These are phyloP conservation scores for Albula glossodonta DNA, from an alignment of 2,113 vertebrate genomes.

Conservation along the genomic window DNA sequence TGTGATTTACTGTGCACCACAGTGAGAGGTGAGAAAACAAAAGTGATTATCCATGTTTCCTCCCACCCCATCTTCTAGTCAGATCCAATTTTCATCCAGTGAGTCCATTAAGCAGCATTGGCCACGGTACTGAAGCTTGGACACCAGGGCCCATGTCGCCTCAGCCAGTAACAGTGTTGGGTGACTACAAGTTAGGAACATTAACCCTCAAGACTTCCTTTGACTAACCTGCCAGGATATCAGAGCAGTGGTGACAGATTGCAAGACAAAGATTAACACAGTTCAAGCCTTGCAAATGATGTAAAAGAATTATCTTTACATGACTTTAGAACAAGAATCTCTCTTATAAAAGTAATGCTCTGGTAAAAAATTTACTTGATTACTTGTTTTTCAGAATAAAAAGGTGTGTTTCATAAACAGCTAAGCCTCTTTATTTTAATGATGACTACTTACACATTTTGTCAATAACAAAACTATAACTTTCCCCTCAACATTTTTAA, in stretches of 20 bases:
- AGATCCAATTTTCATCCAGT: slow-evolving; percentile 48
- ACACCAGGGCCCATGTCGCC: slow-evolving; percentile 33
- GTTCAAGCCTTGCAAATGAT: background rate
- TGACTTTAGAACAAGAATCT: too few relatives aligned
- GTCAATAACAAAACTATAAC: too few relatives aligned
- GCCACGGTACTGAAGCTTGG: slow-evolving; percentile 17
- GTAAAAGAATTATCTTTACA: too few relatives aligned
- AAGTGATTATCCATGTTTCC: slow-evolving; percentile 52
- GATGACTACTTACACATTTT: too few relatives aligned
- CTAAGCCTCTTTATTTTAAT: too few relatives aligned
- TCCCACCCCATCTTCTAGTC: slow-evolving; percentile 38
- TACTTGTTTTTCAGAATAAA: too few relatives aligned
- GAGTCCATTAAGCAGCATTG: slow-evolving; percentile 45
- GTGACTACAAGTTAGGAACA: slow-evolving; percentile 28
- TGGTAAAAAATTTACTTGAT: too few relatives aligned
- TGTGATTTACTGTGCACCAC: slow-evolving; percentile 39
- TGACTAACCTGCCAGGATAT: slow-evolving; percentile 11
- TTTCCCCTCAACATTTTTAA: too few relatives aligned
- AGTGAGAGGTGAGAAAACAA: slow-evolving; percentile 35
- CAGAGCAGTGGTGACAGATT: slow-evolving; percentile 20
- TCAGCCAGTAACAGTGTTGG: slow-evolving; percentile 30
- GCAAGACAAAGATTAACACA: background rate
- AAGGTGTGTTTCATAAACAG: too few relatives aligned
- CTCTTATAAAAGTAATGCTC: too few relatives aligned
- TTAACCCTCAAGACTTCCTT: slow-evolving; percentile 19